phyloP scores from a whole-genome alignment of 2,797 vertebrate genomes.

The Melanitta fusca region DNA sequence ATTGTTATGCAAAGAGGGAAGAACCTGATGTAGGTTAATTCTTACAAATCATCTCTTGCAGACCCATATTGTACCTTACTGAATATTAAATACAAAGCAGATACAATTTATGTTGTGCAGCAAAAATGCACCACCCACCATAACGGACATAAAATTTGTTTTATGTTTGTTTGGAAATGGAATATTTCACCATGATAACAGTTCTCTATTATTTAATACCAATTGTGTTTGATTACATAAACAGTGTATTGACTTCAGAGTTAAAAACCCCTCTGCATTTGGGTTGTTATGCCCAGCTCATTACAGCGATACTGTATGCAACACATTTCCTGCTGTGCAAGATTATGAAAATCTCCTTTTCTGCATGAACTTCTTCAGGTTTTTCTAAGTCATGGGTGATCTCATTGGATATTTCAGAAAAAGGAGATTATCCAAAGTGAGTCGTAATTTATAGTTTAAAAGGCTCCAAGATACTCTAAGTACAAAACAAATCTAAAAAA shows the following conservation, averaged over 20 bases:
- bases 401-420: neutral
- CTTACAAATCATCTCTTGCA: neutral
- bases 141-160: neutral
- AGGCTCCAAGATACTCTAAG: neutral
- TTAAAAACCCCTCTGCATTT: neutral
- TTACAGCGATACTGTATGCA: neutral
- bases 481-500: neutral
- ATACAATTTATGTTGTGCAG: neutral
- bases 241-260: neutral
- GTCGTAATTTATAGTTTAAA: neutral
- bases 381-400: neutral
- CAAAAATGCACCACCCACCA: neutral
- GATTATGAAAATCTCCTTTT: neutral
- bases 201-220: neutral
- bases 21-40: neutral
- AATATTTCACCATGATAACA: neutral
- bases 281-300: neutral
- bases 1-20: neutral
- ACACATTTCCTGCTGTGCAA: neutral
- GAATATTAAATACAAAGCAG: neutral
- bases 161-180: neutral
- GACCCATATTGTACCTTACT: neutral
- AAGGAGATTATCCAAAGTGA: neutral
- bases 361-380: neutral
- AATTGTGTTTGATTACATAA: conserved; percentile 7